Conservation (phyloP, 1,140 invertebrate species). For the Arion vulgaris region DNA sequence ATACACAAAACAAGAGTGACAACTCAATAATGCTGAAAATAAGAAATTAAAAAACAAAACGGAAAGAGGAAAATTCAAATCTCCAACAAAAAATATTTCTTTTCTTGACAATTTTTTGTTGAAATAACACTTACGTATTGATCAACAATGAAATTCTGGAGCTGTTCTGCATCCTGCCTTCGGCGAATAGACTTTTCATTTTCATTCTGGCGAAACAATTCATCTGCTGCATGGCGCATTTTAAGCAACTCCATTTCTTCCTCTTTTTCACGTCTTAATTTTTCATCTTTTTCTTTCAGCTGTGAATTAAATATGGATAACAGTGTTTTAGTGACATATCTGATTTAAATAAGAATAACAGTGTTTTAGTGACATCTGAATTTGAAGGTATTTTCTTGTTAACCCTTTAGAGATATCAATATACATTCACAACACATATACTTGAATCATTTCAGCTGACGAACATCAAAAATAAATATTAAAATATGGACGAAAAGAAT, state of each 20-base stretch:
- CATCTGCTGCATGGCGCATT: slow-evolving; percentile 66
- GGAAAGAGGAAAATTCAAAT: too few relatives aligned
- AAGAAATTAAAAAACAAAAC: too few relatives aligned
- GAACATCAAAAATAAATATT: too few relatives aligned
- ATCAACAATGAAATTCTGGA: slow-evolving; percentile 58
- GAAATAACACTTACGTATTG: slow-evolving; percentile 58
- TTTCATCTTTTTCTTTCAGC: slow-evolving; percentile 64
- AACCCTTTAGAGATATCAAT: not conserved
- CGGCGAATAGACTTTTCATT: slow-evolving; percentile 61
- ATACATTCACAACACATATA: not conserved
- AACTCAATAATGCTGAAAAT: too few relatives aligned
- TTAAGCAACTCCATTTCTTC: slow-evolving; percentile 62
- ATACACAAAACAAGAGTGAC: too few relatives aligned
- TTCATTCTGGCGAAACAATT: slow-evolving; percentile 69
- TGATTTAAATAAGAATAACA: too few relatives aligned
- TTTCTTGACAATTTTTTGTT: not conserved
- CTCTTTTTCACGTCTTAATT: slow-evolving; percentile 55
- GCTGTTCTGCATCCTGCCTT: slow-evolving; percentile 49
- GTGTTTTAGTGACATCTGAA: too few relatives aligned
- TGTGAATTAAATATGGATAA: slow-evolving; percentile 39
- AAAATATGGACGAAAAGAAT: too few relatives aligned
- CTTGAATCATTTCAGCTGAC: too few relatives aligned
- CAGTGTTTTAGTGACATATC: not conserved
- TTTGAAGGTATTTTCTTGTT: too few relatives aligned
- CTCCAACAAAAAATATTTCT: too few relatives aligned